phyloP scores from a whole-genome alignment of 92 coral and sea anemone genomes.

The Montipora capitata region DNA sequence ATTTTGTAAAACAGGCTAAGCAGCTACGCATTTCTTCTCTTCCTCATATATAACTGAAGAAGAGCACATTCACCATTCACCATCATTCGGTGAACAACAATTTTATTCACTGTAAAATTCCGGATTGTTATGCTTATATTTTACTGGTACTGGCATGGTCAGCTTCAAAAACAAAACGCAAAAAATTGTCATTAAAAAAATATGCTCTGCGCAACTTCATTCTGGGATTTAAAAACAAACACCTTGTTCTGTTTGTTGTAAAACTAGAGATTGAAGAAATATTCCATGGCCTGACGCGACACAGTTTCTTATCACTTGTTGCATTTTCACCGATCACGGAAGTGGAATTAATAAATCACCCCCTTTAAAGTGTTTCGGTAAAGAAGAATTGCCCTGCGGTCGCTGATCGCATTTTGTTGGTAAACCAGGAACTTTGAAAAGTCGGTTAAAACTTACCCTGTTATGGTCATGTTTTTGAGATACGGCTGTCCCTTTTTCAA shows the following conservation, averaged over 20 bases:
- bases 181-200: not conserved
- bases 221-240: not conserved
- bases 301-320: not conserved
- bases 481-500: not conserved
- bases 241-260: too few species aligned
- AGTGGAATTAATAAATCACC: not conserved
- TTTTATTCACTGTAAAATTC: not conserved
- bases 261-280: too few species aligned
- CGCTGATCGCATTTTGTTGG: constrained; percentile 34
- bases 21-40: not conserved
- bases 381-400: constrained; percentile 26
- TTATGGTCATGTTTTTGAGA: constrained; percentile 15
- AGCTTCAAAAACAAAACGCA: not conserved
- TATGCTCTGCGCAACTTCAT: not conserved
- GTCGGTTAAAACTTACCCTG: constrained; percentile 5
- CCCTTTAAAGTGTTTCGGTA: not conserved
- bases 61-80: not conserved
- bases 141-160: too few species aligned
- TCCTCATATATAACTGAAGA: not conserved
- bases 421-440: constrained; percentile 35
- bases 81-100: not conserved
- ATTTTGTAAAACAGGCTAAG: not conserved
- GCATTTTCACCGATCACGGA: not conserved
- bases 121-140: too few species aligned
- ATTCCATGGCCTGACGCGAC: not conserved